These are phyloP conservation scores for Lanius collurio DNA, from an alignment of 2,113 vertebrate species.

Conservation along the genomic window DNA sequence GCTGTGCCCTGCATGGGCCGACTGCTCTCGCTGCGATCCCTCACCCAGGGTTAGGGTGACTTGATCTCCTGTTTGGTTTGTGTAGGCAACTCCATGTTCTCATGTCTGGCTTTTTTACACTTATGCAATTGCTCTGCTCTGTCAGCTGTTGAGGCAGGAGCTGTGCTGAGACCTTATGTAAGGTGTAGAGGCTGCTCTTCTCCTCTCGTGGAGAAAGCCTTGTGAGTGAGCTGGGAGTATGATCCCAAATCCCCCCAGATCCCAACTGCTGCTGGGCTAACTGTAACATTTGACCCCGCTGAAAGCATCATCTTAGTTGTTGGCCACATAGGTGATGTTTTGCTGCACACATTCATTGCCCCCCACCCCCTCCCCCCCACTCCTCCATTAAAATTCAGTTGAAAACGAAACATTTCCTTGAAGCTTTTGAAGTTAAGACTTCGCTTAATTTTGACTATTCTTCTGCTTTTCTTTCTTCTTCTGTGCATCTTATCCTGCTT, in stretches of 20 bases:
- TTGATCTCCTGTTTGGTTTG: not conserved
- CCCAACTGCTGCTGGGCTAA: not conserved
- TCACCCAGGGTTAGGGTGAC: not conserved
- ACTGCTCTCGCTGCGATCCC: not conserved
- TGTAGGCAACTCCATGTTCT: not conserved
- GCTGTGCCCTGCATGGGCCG: not conserved
- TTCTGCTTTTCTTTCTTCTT: not conserved
- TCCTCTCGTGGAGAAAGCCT: not conserved
- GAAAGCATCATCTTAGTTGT: not conserved
- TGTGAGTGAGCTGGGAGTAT: not conserved
- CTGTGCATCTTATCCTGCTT: not conserved
- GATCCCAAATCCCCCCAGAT: not conserved
- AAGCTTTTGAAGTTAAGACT: not conserved
- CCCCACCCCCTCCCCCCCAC: too few species aligned
- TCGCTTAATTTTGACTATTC: not conserved
- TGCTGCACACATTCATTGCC: accelerated
- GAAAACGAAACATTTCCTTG: not conserved
- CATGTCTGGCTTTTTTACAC: not conserved
- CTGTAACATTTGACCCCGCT: not conserved
- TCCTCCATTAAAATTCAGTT: accelerated
- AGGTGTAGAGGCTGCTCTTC: not conserved
- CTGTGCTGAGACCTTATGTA: not conserved
- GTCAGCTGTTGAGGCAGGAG: not conserved
- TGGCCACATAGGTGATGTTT: not conserved
- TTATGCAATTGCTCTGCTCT: not conserved